Evolutionary conservation across 1,140 invertebrate species (phyloP).

Genomic region (Apis cerana): DNA sequence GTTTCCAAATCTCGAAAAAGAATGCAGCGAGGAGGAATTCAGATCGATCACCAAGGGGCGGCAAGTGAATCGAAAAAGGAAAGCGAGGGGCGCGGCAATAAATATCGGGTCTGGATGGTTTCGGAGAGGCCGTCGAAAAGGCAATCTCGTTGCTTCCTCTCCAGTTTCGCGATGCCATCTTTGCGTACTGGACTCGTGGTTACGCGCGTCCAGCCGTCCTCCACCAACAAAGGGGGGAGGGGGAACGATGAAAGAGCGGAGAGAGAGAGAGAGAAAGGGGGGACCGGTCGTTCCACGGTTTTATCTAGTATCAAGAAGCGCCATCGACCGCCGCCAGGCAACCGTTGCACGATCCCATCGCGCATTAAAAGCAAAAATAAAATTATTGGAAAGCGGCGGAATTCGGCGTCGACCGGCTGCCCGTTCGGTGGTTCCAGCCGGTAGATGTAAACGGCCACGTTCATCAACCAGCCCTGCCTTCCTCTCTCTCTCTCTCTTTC

Average conservation of each 20-base stretch:
- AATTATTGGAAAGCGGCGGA: constrained; percentile 72
- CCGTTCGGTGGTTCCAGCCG: constrained; percentile 52
- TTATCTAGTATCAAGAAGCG: constrained; percentile 70
- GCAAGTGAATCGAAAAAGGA: neutral
- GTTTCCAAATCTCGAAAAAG: neutral
- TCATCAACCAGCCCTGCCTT: constrained; percentile 52
- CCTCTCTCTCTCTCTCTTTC: neutral
- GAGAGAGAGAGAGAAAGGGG: neutral
- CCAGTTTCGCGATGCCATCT: constrained; percentile 42
- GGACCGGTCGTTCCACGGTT: constrained; percentile 43
- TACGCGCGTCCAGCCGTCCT: constrained; percentile 33
- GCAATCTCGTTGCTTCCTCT: constrained; percentile 37
- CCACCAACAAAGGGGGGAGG: neutral
- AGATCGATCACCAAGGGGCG: constrained; percentile 13
- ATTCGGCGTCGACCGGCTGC: constrained; percentile 65
- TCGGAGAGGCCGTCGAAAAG: constrained; percentile 39
- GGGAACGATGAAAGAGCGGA: too few species aligned
- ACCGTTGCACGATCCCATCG: constrained; percentile 65
- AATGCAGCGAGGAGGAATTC: constrained; percentile 17
- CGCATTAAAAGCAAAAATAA: constrained; percentile 76
- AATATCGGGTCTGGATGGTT: constrained; percentile 38
- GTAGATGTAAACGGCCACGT: constrained; percentile 63
- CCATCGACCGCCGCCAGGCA: constrained; percentile 47
- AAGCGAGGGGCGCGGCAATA: constrained; percentile 31
- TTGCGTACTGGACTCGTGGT: constrained; percentile 30